Evolutionary conservation across 2,888 invertebrate species (phyloP).

Genomic region (Ormia ochracea): DNA sequence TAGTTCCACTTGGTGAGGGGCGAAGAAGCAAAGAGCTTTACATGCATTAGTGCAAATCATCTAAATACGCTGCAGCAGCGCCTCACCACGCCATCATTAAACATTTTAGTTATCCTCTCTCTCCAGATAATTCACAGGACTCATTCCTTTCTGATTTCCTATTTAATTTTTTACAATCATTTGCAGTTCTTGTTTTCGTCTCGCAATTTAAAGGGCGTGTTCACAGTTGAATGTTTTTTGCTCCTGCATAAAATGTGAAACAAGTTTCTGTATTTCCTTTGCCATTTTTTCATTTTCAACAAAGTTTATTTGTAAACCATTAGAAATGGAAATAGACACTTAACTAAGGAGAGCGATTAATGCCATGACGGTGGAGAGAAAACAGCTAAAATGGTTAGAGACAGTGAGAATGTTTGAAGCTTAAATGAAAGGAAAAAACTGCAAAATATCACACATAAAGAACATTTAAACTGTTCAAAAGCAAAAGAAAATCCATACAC

Average conservation of each 20-base stretch:
- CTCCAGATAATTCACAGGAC: too few relatives aligned
- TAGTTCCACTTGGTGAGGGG: too few relatives aligned
- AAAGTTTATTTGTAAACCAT: conserved; percentile 48
- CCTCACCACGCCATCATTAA: too few relatives aligned
- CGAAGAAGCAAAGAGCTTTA: too few relatives aligned
- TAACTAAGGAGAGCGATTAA: not conserved
- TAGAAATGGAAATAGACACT: conserved; percentile 51
- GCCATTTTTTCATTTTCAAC: not conserved
- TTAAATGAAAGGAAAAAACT: not conserved
- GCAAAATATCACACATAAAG: not conserved
- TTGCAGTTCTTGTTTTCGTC: not conserved
- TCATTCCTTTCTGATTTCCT: too few relatives aligned
- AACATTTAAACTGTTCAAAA: not conserved
- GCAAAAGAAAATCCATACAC: too few relatives aligned
- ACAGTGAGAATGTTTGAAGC: not conserved
- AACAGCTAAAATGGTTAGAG: not conserved
- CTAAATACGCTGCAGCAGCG: too few relatives aligned
- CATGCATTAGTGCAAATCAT: too few relatives aligned
- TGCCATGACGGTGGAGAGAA: not conserved
- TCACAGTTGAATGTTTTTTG: conserved; percentile 5
- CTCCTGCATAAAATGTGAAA: conserved; percentile 27
- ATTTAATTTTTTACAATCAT: too few relatives aligned
- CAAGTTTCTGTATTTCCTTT: conserved; percentile 7
- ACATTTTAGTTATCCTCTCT: too few relatives aligned
- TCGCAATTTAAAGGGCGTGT: conserved; percentile 18